Conservation (phyloP, 2,113 vertebrate species). For the Accipiter virgatus region DNA sequence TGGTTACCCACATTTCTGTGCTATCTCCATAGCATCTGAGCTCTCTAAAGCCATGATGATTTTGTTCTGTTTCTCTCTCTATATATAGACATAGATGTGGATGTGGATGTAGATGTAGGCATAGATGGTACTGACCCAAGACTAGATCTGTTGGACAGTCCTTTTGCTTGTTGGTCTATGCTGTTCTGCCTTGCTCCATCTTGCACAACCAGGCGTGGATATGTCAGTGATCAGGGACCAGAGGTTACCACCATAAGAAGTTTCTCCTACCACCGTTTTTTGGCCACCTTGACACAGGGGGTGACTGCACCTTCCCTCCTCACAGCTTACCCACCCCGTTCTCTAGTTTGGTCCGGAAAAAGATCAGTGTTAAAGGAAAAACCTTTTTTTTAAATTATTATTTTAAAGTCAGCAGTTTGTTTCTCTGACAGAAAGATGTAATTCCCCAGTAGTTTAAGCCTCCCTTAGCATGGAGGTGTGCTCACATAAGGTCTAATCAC, state of each 20-base stretch:
- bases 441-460: background rate
- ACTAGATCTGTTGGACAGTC: background rate
- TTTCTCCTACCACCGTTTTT: background rate
- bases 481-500: conserved; percentile 11
- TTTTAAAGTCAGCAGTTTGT: background rate
- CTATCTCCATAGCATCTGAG: background rate
- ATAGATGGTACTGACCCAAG: background rate
- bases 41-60: background rate
- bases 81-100: accelerated
- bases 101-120: background rate
- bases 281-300: background rate
- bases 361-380: background rate
- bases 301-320: background rate
- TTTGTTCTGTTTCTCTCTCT: background rate
- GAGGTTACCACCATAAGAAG: background rate
- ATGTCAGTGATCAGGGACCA: background rate
- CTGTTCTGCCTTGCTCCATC: background rate
- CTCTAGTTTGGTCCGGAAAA: background rate
- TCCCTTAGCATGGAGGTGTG: background rate
- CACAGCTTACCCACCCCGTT: background rate
- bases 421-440: background rate
- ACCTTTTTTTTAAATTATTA: accelerated
- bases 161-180: background rate
- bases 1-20: background rate
- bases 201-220: background rate